These are phyloP conservation scores for Rattus norvegicus DNA, from an alignment of 2,113 vertebrate genomes.

Conservation along the genomic window DNA sequence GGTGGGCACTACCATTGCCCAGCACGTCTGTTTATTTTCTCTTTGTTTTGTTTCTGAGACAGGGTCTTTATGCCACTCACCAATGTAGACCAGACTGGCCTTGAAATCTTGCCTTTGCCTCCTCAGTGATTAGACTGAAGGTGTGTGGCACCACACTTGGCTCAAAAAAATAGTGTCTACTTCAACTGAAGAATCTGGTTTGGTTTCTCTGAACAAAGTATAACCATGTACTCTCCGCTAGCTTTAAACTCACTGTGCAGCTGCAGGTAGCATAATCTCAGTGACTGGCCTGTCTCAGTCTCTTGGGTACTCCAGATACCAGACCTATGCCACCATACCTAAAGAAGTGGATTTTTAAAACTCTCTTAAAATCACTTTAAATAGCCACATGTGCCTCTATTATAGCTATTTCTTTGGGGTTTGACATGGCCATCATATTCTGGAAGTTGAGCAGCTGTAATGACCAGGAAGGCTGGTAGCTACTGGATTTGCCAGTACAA, in stretches of 20 bases:
- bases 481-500: constrained; percentile 5
- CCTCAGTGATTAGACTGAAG: background rate
- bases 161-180: background rate
- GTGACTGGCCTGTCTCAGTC: background rate
- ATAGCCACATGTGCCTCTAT: background rate
- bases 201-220: background rate
- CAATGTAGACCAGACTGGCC: background rate
- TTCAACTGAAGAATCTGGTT: background rate
- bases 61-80: background rate
- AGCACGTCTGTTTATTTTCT: background rate
- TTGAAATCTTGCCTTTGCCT: background rate
- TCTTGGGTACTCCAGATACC: background rate
- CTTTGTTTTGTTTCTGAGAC: background rate
- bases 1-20: background rate
- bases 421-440: background rate
- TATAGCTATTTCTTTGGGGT: background rate
- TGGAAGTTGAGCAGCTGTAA: background rate
- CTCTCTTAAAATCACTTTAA: constrained; percentile 3
- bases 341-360: constrained; percentile 23
- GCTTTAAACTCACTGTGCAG: background rate
- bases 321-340: background rate
- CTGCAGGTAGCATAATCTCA: background rate
- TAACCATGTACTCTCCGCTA: background rate
- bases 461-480: background rate
- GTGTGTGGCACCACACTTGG: background rate